Evolutionary conservation across 2,113 vertebrate genomes (phyloP).

Genomic region (Corydoras maculifer): DNA sequence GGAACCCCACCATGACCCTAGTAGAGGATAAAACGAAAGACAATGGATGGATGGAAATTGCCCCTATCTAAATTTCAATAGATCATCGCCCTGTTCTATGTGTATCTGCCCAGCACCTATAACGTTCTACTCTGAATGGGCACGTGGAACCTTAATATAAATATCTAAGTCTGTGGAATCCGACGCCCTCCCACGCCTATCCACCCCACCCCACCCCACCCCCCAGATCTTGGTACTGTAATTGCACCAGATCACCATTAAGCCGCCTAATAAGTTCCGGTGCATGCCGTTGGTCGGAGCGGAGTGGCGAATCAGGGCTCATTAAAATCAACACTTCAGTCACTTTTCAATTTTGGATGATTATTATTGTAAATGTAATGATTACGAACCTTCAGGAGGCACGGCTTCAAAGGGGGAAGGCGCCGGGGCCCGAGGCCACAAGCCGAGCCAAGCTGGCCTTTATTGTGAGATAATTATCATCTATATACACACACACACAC

Average conservation of each 20-base stretch:
- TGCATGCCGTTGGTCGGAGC: conserved; percentile 4
- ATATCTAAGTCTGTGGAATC: not conserved
- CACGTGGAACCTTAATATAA: too few species aligned
- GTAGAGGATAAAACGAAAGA: too few species aligned
- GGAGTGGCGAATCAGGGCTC: conserved; percentile 50
- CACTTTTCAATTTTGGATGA: not conserved
- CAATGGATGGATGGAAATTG: too few species aligned
- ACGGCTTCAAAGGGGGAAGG: not conserved
- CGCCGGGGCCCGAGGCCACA: not conserved
- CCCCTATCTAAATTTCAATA: too few species aligned
- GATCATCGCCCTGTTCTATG: too few species aligned
- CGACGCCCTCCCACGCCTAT: not conserved
- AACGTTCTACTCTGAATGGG: too few species aligned
- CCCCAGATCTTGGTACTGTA: not conserved
- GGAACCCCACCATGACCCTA: too few species aligned
- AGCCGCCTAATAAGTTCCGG: conserved; percentile 8
- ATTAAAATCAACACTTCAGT: conserved; percentile 38
- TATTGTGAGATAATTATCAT: not conserved
- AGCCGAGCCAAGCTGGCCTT: not conserved
- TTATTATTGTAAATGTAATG: conserved; percentile 7
- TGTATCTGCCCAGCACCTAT: too few species aligned
- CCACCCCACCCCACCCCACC: too few species aligned
- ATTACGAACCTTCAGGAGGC: not conserved
- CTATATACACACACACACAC: not conserved
- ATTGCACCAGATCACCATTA: conserved; percentile 20